These are phyloP conservation scores for Arvicanthis niloticus DNA, from an alignment of 2,113 vertebrate genomes.

Conservation along the genomic window DNA sequence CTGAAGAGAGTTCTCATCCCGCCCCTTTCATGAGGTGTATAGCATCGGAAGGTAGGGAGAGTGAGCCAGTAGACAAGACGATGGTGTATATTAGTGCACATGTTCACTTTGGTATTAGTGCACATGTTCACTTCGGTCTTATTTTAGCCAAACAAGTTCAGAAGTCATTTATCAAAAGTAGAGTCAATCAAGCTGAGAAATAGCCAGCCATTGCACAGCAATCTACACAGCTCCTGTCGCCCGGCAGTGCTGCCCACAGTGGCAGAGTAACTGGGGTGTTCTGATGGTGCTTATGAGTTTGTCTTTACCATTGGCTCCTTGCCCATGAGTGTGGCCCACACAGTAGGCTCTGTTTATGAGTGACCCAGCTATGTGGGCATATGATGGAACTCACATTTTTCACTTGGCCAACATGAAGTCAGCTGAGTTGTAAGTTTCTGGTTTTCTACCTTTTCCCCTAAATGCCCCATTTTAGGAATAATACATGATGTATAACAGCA, in stretches of 20 bases:
- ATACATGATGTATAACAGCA: constrained; percentile 51
- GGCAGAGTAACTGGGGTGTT: constrained; percentile 62
- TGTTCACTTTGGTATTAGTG: background rate
- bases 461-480: constrained; percentile 69
- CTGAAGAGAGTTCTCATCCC: background rate
- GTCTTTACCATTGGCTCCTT: constrained; percentile 73
- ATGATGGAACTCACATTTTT: constrained; percentile 65
- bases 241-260: constrained; percentile 39
- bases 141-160: constrained; percentile 54
- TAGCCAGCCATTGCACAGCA: constrained; percentile 51
- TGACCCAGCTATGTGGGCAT: constrained; percentile 50
- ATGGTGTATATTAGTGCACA: background rate
- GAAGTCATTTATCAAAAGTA: constrained; percentile 62
- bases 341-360: constrained; percentile 56
- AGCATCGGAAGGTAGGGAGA: background rate
- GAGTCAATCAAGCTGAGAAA: constrained; percentile 66
- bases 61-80: background rate
- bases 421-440: constrained; percentile 67
- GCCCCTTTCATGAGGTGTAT: background rate
- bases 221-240: constrained; percentile 58
- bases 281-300: constrained; percentile 69
- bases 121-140: constrained; percentile 31
- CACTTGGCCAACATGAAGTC: constrained; percentile 66
- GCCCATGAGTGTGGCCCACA: constrained; percentile 63
- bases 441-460: constrained; percentile 47